Conservation (phyloP, 1,140 invertebrate species). For the Drosophila hydei region DNA sequence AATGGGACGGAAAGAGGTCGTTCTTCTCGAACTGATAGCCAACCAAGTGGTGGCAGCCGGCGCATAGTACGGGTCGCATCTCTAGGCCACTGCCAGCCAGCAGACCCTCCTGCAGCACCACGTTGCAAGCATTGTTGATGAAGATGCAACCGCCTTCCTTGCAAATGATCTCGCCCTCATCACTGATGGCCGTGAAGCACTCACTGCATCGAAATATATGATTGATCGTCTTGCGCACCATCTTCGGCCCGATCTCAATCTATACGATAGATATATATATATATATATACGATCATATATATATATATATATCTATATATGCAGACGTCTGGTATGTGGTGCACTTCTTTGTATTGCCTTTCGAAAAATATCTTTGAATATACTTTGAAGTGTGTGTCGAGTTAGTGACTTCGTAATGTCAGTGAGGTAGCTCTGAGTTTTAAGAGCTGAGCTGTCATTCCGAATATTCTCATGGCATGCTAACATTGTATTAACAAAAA, state of each 20-base stretch:
- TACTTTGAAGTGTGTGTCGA: not conserved
- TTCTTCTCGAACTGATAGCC: constrained; percentile 29
- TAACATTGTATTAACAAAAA: too few relatives aligned
- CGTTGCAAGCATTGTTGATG: constrained; percentile 6
- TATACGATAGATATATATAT: not conserved
- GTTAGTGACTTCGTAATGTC: constrained; percentile 1
- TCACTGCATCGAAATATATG: constrained; percentile 13
- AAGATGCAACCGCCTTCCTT: constrained; percentile 1
- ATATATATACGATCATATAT: not conserved
- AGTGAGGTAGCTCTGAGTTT: not conserved
- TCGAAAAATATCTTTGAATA: constrained; percentile 8
- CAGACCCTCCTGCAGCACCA: not conserved
- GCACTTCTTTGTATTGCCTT: not conserved
- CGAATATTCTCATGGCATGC: constrained; percentile 2
- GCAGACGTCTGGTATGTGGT: not conserved
- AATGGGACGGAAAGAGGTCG: not conserved
- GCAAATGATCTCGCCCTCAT: constrained; percentile 17
- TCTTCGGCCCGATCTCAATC: not conserved
- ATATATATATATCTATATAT: not conserved
- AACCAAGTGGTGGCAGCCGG: not conserved
- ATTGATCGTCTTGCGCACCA: constrained; percentile 15
- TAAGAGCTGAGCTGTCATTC: not conserved
- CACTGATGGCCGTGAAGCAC: constrained; percentile 12
- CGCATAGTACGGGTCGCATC: constrained; percentile 4
- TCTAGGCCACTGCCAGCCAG: constrained; percentile 1